Evolutionary conservation across 2,113 vertebrate genomes (phyloP).

Genomic region (Gallinago media): DNA sequence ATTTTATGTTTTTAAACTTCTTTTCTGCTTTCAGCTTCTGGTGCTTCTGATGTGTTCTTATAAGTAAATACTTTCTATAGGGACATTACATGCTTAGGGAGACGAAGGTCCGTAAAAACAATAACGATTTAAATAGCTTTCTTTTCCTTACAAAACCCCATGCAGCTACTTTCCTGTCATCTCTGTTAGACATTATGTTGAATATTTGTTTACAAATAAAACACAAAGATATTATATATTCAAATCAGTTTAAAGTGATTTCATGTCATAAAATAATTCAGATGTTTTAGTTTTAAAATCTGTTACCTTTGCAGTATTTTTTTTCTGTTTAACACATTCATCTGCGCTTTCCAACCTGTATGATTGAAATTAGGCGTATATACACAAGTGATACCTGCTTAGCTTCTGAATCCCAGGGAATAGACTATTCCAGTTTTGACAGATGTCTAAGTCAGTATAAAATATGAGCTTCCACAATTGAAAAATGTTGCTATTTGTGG

Average conservation of each 20-base stretch:
- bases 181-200: background rate
- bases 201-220: background rate
- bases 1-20: background rate
- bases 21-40: background rate
- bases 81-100: background rate
- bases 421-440: background rate
- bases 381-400: background rate
- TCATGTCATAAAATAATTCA: background rate
- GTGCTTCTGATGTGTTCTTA: background rate
- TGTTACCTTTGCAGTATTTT: background rate
- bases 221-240: background rate
- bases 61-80: background rate
- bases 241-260: background rate
- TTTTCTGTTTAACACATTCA: background rate
- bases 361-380: background rate
- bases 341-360: background rate
- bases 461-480: background rate
- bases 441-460: background rate
- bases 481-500: background rate
- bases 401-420: background rate
- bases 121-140: background rate
- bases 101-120: background rate
- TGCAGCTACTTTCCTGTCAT: fast-evolving
- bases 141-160: background rate
- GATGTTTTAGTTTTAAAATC: background rate